phyloP scores from a whole-genome alignment of 1,140 invertebrate species.

The Pemphigus obesinymphae region DNA sequence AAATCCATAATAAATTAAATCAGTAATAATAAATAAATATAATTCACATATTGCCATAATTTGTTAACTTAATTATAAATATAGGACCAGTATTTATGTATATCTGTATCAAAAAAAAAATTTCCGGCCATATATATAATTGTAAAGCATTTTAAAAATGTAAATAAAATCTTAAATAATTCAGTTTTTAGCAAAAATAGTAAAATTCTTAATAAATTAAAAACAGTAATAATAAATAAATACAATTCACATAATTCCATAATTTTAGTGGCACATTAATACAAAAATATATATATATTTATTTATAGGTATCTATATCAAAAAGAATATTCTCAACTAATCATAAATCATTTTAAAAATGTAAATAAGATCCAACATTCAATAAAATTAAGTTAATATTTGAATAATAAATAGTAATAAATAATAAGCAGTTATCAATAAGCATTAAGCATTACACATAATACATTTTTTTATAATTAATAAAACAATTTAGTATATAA shows the following conservation, averaged over 20 bases:
- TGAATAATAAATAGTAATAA: background rate
- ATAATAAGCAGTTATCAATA: no score
- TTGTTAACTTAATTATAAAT: background rate
- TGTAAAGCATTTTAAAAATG: conserved; percentile 1
- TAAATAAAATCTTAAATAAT: background rate
- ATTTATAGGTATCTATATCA: background rate
- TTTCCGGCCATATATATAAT: background rate
- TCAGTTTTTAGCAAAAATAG: background rate
- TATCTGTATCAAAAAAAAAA: background rate
- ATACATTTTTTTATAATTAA: background rate
- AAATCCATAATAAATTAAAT: conserved; percentile 5
- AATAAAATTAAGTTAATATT: conserved; percentile 35
- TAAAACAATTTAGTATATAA: background rate
- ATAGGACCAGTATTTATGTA: background rate
- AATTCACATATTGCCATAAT: background rate
- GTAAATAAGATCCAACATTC: conserved; percentile 12
- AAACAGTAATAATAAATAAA: background rate
- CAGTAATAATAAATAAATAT: background rate
- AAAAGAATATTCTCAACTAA: background rate
- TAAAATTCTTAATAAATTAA: conserved; percentile 18
- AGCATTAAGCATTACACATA: no score
- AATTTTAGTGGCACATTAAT: background rate
- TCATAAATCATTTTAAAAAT: conserved; percentile 20
- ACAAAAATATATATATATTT: background rate
- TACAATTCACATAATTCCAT: background rate